Conservation (phyloP, 1,140 invertebrate genomes). For the Drosophila takahashii region DNA sequence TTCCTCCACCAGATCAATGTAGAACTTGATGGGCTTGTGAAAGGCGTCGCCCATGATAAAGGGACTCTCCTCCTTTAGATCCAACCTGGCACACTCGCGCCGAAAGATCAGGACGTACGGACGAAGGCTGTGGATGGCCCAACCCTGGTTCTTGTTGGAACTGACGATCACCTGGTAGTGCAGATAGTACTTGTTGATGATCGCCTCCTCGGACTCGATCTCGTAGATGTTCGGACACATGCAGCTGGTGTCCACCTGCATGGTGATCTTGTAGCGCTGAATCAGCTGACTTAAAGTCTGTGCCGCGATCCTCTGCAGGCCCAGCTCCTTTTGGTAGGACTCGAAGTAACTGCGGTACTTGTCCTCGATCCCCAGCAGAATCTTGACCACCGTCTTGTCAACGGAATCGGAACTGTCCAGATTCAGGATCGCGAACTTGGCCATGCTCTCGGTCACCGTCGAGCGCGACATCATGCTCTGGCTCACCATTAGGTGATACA, state of each 20-base stretch:
- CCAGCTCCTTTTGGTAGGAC: conserved; percentile 36
- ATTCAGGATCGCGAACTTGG: neutral
- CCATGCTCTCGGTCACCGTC: conserved; percentile 14
- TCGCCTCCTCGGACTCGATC: conserved; percentile 42
- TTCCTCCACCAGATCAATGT: conserved; percentile 62
- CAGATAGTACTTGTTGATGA: conserved; percentile 55
- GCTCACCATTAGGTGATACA: conserved; percentile 10
- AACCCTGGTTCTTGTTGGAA: conserved; percentile 38
- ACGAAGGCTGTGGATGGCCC: conserved; percentile 20
- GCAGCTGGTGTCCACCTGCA: conserved; percentile 37
- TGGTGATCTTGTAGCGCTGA: conserved; percentile 21
- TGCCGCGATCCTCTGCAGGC: conserved; percentile 52
- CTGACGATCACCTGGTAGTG: conserved; percentile 56
- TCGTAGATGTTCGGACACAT: conserved; percentile 35
- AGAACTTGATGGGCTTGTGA: conserved; percentile 74
- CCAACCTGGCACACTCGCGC: conserved; percentile 19
- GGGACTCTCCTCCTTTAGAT: conserved; percentile 26
- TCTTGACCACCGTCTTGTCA: conserved; percentile 12
- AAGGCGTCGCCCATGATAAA: conserved; percentile 64
- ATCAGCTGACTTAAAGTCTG: conserved; percentile 43
- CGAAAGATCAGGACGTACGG: conserved; percentile 47
- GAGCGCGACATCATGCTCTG: neutral
- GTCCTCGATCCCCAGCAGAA: conserved; percentile 42
- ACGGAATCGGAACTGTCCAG: neutral
- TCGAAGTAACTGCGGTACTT: conserved; percentile 34